These are phyloP conservation scores for Ammodytes dubius DNA, from an alignment of 2,113 vertebrate genomes.

Conservation along the genomic window DNA sequence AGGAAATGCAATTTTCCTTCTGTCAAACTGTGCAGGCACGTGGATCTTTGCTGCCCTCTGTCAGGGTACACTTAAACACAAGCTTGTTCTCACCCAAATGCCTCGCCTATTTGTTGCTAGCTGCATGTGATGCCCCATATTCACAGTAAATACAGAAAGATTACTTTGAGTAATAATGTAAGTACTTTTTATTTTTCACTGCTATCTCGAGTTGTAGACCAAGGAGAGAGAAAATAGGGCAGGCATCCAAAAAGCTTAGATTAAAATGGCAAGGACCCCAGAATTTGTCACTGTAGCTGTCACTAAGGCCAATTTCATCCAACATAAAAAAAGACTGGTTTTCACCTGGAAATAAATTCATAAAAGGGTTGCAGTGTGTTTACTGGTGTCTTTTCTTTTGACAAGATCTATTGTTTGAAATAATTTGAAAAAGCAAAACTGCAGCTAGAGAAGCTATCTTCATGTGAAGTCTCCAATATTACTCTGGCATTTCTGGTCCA, in stretches of 20 bases:
- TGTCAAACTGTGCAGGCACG: not conserved
- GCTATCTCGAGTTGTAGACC: conserved; percentile 9
- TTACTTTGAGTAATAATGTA: not conserved
- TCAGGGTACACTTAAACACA: conserved; percentile 25
- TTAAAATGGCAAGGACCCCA: conserved; percentile 1
- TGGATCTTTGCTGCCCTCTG: conserved; percentile 79
- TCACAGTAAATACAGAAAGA: conserved; percentile 17
- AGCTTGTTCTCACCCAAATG: not conserved
- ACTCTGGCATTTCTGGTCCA: not conserved
- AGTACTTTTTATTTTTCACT: not conserved
- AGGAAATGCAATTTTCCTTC: not conserved
- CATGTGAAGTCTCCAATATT: not conserved
- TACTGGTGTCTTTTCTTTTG: not conserved
- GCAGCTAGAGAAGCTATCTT: not conserved
- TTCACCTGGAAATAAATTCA: conserved; percentile 36
- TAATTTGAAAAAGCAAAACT: not conserved
- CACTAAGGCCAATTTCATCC: not conserved
- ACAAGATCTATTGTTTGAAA: not conserved
- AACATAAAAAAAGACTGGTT: not conserved
- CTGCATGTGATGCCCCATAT: not conserved
- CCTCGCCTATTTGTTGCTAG: not conserved
- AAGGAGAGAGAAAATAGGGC: conserved; percentile 14
- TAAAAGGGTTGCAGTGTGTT: conserved; percentile 15
- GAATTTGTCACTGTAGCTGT: conserved; percentile 4
- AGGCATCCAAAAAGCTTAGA: not conserved